Evolutionary conservation across 92 coral and sea anemone species (phyloP).

Genomic region (Zoanthus solanderi): DNA sequence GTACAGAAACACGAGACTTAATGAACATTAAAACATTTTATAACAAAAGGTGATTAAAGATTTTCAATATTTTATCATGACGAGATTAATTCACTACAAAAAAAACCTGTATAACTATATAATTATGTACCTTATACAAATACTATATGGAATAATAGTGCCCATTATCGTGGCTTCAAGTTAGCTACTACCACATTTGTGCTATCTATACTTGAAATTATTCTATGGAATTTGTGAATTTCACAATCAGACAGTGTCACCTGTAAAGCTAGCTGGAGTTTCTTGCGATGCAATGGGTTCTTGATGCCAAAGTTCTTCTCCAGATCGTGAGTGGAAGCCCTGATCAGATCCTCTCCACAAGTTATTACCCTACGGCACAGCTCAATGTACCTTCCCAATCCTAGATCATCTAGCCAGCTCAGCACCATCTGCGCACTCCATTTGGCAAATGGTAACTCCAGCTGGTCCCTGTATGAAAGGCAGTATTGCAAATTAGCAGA

Average conservation of each 20-base stretch:
- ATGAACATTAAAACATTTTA: too few species aligned
- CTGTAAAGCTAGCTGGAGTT: slow-evolving; percentile 94
- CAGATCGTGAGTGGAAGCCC: slow-evolving; percentile 84
- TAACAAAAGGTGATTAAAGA: too few species aligned
- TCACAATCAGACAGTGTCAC: slow-evolving; percentile 28
- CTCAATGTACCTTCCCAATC: slow-evolving; percentile 82
- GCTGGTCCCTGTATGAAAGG: slow-evolving; percentile 70
- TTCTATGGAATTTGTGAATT: too few species aligned
- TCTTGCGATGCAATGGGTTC: slow-evolving; percentile 93
- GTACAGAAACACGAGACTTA: too few species aligned
- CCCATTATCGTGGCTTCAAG: too few species aligned
- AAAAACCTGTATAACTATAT: too few species aligned
- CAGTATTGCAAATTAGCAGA: neutral
- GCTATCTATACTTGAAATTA: too few species aligned
- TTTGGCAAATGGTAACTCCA: slow-evolving; percentile 88
- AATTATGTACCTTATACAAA: too few species aligned
- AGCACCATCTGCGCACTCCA: slow-evolving; percentile 95
- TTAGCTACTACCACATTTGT: too few species aligned
- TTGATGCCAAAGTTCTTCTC: slow-evolving; percentile 85
- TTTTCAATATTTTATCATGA: too few species aligned
- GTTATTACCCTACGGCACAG: slow-evolving; percentile 66
- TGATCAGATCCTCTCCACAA: slow-evolving; percentile 90
- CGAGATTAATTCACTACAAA: too few species aligned
- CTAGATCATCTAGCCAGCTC: slow-evolving; percentile 98
- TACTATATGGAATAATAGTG: too few species aligned